These are phyloP conservation scores for Andrena trimmerana DNA, from an alignment of 2,888 invertebrate species.

Conservation along the genomic window DNA sequence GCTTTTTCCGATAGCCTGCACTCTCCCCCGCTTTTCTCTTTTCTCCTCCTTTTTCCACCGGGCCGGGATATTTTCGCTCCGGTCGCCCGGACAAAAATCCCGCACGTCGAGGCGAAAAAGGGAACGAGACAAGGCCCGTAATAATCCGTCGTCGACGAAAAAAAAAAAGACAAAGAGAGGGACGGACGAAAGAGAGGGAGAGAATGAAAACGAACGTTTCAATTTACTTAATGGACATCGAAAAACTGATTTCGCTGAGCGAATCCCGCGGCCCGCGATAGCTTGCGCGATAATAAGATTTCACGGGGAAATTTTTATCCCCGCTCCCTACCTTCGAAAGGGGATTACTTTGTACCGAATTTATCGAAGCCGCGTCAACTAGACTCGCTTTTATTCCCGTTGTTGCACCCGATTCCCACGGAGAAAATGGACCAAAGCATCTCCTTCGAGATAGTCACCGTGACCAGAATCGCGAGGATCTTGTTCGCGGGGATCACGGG, in stretches of 20 bases:
- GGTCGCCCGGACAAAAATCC: background rate
- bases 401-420: constrained; percentile 7
- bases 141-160: constrained; percentile 18
- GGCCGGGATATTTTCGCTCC: background rate
- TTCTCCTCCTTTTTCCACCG: background rate
- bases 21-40: background rate
- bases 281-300: constrained; percentile 21
- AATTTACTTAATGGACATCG: constrained; percentile 36
- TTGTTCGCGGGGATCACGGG: constrained; percentile 1
- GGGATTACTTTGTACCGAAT: constrained; percentile 20
- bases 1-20: background rate
- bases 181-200: background rate
- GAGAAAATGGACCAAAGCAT: constrained; percentile 6
- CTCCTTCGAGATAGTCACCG: constrained; percentile 16
- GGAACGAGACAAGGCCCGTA: background rate
- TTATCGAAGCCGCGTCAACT: constrained; percentile 14
- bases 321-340: background rate
- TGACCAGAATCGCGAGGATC: constrained; percentile 27
- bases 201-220: constrained; percentile 20
- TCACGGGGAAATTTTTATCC: constrained; percentile 27
- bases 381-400: constrained; percentile 11
- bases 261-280: background rate
- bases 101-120: background rate
- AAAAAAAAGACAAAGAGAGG: background rate
- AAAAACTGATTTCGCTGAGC: constrained; percentile 19